These are phyloP conservation scores for Oligia fasciuncula DNA, from an alignment of 2,888 invertebrate genomes.

Conservation along the genomic window DNA sequence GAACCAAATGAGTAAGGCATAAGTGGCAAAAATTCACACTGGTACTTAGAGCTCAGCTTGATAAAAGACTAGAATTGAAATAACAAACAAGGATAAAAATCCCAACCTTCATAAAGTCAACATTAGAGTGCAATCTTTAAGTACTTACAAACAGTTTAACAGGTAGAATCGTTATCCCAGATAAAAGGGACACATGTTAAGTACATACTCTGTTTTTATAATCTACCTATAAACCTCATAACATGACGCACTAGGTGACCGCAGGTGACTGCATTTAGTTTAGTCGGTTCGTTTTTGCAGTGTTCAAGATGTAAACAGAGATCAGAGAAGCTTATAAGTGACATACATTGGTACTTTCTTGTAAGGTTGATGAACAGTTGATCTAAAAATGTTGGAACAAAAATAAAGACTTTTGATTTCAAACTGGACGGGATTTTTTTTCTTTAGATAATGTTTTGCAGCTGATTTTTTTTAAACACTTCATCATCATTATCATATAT, in stretches of 20 bases:
- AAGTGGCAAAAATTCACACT: neutral
- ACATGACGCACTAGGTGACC: conserved; percentile 19
- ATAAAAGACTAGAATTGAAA: neutral
- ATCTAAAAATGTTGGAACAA: no score
- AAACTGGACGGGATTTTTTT: no score
- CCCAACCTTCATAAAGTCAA: neutral
- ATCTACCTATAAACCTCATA: conserved; percentile 16
- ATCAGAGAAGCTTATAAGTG: neutral
- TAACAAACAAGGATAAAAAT: neutral
- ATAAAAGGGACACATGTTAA: conserved; percentile 2
- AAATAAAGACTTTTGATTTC: neutral
- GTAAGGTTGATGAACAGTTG: neutral
- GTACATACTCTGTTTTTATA: conserved; percentile 11
- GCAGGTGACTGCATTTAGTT: neutral
- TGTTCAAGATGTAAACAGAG: neutral
- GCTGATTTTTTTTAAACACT: neutral
- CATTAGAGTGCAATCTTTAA: neutral
- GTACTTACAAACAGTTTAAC: neutral
- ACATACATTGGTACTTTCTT: neutral
- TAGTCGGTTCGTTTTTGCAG: neutral
- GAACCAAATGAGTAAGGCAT: neutral
- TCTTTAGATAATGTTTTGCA: no score
- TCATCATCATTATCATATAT: neutral
- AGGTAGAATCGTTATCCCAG: neutral
- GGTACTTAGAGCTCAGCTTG: neutral